A percentile compares a stretch with the other conserved stretches of the same genome.
phyloP scores from a whole-genome alignment of 2,888 invertebrate species.

The Neoascia interrupta region DNA sequence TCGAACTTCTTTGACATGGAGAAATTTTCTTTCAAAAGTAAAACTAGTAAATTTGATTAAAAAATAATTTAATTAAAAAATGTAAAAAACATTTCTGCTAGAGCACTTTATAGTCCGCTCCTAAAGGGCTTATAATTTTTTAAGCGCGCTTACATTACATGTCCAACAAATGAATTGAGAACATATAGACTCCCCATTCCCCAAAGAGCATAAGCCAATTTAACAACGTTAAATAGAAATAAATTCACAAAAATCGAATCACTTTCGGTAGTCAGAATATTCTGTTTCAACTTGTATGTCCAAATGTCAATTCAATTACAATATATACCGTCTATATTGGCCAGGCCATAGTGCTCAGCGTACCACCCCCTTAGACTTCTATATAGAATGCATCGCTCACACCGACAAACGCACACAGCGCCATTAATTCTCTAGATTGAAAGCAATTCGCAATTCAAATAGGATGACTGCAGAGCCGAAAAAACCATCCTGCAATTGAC shows the following conservation, averaged over 20 bases:
- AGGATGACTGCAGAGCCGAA: conserved; percentile 41
- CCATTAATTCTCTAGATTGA: conserved; percentile 58
- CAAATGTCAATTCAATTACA: conserved; percentile 45
- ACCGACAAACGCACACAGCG: conserved; percentile 9
- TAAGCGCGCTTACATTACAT: no score
- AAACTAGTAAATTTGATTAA: no score
- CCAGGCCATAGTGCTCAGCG: background rate
- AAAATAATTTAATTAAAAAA: no score
- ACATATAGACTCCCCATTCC: no score
- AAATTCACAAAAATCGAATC: conserved; percentile 32
- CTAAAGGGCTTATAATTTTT: no score
- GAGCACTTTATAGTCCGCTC: no score
- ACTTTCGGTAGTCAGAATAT: conserved; percentile 10
- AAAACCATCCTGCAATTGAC: conserved; percentile 60
- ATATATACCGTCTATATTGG: conserved; percentile 12
- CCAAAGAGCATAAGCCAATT: conserved; percentile 3
- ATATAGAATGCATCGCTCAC: background rate
- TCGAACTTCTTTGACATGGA: no score
- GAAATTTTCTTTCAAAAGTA: no score
- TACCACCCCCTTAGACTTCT: background rate
- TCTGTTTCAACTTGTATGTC: conserved; percentile 1
- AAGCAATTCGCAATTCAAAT: conserved; percentile 63
- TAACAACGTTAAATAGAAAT: conserved; percentile 17
- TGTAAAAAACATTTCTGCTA: no score
- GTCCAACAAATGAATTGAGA: no score